Evolutionary conservation across 2,113 vertebrate genomes (phyloP), one percentile per base, ranked within the genome.

Genomic region (Trogon surrucura): DNA sequence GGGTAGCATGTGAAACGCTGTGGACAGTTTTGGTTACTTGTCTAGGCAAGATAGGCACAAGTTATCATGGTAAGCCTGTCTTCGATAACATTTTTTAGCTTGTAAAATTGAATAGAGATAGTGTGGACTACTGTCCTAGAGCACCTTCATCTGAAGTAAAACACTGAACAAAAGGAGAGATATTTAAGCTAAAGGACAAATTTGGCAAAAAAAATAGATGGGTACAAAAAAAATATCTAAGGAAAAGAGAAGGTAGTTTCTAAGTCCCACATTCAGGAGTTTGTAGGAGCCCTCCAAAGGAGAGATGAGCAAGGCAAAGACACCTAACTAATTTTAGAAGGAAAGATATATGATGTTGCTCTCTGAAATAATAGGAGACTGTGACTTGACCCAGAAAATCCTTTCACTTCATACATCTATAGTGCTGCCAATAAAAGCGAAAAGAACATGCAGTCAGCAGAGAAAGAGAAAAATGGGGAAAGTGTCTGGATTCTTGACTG

Each of bases 351-450:
- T 80, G 81, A 93, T 85, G 50, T 36, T 87, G 48, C 79, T 87
- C 53, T 66, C 88, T 45, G 11, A 94, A 95, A 97, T 94, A 96
- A 91, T 74, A 82, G 93, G 58, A 87, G 58, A 30, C 85, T 87
- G 45, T 91, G 82, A 89, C 62, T 85, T 93, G 88, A 97, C 95
- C 93, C 92, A 88, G 85, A 85, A 96, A 69, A 89, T 94, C 27
- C 50, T 79, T 96, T 94, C 79, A 64, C 61, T 93, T 94, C 61
- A 61, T 93, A 83, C 79, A 61, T 75, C 93, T 88, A 51, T 72
- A 90, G 79, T 82, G 54, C 71, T 88, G 29, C 74, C 88, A 72
- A 47, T 88, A 85, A 95, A 89, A 83, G 79, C 41, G 90, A 65
- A 82, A 89, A 83, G 85, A 88, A 72, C 65, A 92, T 9, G 18